phyloP scores from a whole-genome alignment of 2,888 invertebrate species.

The Lasioglossum vierecki region DNA sequence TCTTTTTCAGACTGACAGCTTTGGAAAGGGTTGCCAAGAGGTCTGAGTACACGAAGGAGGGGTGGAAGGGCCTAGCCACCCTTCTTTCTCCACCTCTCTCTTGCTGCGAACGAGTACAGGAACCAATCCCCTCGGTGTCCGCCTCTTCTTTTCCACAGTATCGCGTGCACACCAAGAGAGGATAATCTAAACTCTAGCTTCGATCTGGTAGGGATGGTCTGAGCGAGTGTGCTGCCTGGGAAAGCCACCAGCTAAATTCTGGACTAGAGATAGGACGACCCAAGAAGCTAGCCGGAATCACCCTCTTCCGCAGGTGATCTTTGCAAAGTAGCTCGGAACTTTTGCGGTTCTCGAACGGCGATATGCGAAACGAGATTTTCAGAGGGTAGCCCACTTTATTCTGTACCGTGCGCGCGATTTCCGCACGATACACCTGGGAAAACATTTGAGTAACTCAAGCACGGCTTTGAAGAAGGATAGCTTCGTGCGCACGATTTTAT shows the following conservation, averaged over 20 bases:
- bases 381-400: not conserved
- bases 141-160: conserved; percentile 29
- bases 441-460: not conserved
- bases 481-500: not conserved
- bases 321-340: not conserved
- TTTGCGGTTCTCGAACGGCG: not conserved
- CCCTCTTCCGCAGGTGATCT: not conserved
- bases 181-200: not conserved
- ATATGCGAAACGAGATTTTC: not conserved
- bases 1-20: conserved; percentile 59
- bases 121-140: not conserved
- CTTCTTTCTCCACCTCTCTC: conserved; percentile 21
- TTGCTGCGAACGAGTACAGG: conserved; percentile 18
- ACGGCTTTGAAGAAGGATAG: not conserved
- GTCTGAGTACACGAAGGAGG: conserved; percentile 43
- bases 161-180: conserved; percentile 22
- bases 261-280: not conserved
- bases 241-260: not conserved
- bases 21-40: conserved; percentile 57
- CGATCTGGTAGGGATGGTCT: not conserved
- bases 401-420: not conserved
- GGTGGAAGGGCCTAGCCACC: conserved; percentile 15
- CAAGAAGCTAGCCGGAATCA: not conserved
- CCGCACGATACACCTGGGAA: not conserved
- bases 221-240: not conserved